These are phyloP conservation scores for Pachycephus smyrnensis DNA, from an alignment of 2,888 invertebrate genomes.

Conservation along the genomic window DNA sequence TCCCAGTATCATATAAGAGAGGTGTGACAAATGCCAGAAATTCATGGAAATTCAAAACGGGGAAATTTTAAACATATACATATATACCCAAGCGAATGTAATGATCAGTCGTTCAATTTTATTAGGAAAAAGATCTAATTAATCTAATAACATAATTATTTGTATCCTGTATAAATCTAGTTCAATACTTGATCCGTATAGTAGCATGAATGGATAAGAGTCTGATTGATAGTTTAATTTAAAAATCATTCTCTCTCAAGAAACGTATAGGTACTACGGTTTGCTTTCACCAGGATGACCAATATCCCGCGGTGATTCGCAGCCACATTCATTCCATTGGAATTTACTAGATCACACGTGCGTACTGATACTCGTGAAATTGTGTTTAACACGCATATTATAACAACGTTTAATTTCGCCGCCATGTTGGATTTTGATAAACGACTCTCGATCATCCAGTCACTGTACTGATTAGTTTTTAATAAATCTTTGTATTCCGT, in stretches of 20 bases:
- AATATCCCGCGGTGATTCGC: background rate
- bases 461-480: background rate
- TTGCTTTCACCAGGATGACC: background rate
- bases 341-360: background rate
- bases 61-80: background rate
- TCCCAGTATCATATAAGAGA: constrained; percentile 28
- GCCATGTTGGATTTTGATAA: background rate
- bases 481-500: background rate
- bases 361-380: background rate
- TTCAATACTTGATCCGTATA: background rate
- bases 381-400: background rate
- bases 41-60: no score
- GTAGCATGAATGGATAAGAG: background rate
- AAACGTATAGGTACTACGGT: background rate
- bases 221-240: background rate
- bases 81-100: background rate
- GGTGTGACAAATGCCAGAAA: background rate
- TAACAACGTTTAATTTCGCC: background rate
- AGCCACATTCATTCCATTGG: background rate
- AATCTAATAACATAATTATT: background rate
- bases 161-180: background rate
- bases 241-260: background rate
- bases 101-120: no score
- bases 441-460: background rate
- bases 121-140: no score